Evolutionary conservation across 2,888 invertebrate genomes (phyloP).

Genomic region (Ophraella communa): DNA sequence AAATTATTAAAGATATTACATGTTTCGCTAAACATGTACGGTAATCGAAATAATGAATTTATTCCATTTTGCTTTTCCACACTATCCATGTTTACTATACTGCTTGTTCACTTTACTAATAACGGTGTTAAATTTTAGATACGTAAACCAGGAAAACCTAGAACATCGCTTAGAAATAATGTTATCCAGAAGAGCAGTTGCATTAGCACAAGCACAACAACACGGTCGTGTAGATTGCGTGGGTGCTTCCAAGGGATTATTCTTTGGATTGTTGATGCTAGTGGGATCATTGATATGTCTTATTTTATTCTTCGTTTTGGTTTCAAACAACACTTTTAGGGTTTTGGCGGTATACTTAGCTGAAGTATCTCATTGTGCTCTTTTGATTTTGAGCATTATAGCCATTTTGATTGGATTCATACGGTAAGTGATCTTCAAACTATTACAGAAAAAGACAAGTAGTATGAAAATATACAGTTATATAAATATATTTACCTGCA

Average conservation of each 20-base stretch:
- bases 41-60: too few species aligned
- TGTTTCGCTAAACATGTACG: too few species aligned
- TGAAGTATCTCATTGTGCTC: conserved; percentile 87
- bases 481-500: too few species aligned
- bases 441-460: too few species aligned
- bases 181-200: conserved; percentile 85
- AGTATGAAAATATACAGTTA: too few species aligned
- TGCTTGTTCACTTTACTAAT: background rate
- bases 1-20: too few species aligned
- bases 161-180: conserved; percentile 88
- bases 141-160: conserved; percentile 80
- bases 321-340: conserved; percentile 82
- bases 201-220: conserved; percentile 81
- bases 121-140: conserved; percentile 54
- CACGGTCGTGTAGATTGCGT: conserved; percentile 92
- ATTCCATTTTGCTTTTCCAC: too few species aligned
- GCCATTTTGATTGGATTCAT: conserved; percentile 91
- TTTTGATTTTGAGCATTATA: conserved; percentile 86
- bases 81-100: too few species aligned
- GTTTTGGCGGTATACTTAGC: conserved; percentile 89
- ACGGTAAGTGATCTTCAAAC: conserved; percentile 71
- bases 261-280: conserved; percentile 87
- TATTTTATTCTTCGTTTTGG: conserved; percentile 94
- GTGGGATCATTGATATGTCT: conserved; percentile 91
- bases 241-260: conserved; percentile 91